A percentile compares a stretch with the other conserved stretches of the same genome.
These are phyloP conservation scores for Notocelia uddmanniana DNA, from an alignment of 2,888 invertebrate species.

Conservation along the genomic window DNA sequence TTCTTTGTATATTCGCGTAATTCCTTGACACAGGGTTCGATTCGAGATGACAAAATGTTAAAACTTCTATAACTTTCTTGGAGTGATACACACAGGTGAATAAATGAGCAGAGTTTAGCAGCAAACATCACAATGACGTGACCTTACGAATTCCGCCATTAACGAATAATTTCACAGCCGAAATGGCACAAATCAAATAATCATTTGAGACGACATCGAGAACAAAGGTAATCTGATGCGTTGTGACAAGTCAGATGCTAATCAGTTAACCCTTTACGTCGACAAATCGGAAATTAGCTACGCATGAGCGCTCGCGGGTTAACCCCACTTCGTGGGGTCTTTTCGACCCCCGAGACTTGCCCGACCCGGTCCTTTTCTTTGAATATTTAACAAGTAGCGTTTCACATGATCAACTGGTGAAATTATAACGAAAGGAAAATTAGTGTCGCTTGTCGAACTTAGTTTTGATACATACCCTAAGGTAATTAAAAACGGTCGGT, in stretches of 20 bases:
- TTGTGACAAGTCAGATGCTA: constrained; percentile 83
- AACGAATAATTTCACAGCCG: constrained; percentile 60
- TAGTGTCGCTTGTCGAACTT: constrained; percentile 29
- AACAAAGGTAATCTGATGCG: constrained; percentile 71
- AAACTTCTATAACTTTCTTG: background rate
- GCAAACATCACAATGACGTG: background rate
- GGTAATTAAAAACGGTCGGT: background rate
- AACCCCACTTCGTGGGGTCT: constrained; percentile 69
- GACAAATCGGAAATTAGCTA: constrained; percentile 85
- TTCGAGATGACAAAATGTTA: background rate
- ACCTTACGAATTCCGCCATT: constrained; percentile 28
- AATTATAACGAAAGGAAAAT: constrained; percentile 45
- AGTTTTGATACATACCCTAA: constrained; percentile 7
- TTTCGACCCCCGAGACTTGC: constrained; percentile 71
- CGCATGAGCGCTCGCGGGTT: constrained; percentile 82
- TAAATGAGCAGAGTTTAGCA: background rate
- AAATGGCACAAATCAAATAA: constrained; percentile 63
- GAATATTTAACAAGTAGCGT: constrained; percentile 81
- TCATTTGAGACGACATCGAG: constrained; percentile 60
- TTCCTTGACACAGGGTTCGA: too few relatives aligned
- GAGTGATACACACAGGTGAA: background rate
- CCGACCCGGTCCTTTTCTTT: constrained; percentile 76
- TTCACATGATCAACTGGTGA: constrained; percentile 60
- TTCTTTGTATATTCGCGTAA: too few relatives aligned
- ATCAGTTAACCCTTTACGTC: constrained; percentile 83